A percentile compares a stretch with the other conserved stretches of the same genome.
Conservation (phyloP, 1,140 invertebrate genomes). For the Hyposmocoma kahamanoa region DNA sequence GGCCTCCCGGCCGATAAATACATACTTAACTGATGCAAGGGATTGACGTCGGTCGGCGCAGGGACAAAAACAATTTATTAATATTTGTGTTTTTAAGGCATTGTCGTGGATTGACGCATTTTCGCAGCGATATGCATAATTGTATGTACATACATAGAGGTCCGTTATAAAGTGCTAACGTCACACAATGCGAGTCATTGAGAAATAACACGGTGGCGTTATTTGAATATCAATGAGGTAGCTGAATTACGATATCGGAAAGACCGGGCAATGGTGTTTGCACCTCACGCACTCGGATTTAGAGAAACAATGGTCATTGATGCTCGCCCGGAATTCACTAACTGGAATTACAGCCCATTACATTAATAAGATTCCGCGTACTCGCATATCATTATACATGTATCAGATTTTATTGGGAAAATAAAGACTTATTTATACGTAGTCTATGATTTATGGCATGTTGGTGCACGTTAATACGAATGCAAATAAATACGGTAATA, state of each 20-base stretch:
- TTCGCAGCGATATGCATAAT: conserved; percentile 24
- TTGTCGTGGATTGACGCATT: too few species aligned
- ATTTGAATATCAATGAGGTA: conserved; percentile 54
- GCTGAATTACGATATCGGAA: conserved; percentile 55
- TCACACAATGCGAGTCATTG: conserved; percentile 53
- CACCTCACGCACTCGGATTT: conserved; percentile 48
- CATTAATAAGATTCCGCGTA: conserved; percentile 64
- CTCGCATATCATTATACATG: conserved; percentile 19
- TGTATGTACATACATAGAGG: conserved; percentile 25
- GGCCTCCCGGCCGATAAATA: too few species aligned
- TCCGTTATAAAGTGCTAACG: conserved; percentile 55
- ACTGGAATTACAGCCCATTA: conserved; percentile 58
- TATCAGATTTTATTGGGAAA: conserved; percentile 27
- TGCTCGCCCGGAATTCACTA: conserved; percentile 44
- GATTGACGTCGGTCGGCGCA: too few species aligned
- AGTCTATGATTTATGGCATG: conserved; percentile 14
- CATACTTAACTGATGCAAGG: too few species aligned
- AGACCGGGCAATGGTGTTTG: conserved; percentile 41
- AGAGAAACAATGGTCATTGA: conserved; percentile 56
- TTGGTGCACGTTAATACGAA: too few species aligned
- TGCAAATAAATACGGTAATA: too few species aligned
- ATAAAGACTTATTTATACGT: conserved; percentile 23
- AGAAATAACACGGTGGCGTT: conserved; percentile 50
- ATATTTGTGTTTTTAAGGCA: too few species aligned
- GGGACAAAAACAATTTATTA: too few species aligned